Percentiles rank a stretch among this genome's conserved stretches.
phyloP scores from a whole-genome alignment of 2,888 invertebrate genomes.

The Drosophila emarginata region DNA sequence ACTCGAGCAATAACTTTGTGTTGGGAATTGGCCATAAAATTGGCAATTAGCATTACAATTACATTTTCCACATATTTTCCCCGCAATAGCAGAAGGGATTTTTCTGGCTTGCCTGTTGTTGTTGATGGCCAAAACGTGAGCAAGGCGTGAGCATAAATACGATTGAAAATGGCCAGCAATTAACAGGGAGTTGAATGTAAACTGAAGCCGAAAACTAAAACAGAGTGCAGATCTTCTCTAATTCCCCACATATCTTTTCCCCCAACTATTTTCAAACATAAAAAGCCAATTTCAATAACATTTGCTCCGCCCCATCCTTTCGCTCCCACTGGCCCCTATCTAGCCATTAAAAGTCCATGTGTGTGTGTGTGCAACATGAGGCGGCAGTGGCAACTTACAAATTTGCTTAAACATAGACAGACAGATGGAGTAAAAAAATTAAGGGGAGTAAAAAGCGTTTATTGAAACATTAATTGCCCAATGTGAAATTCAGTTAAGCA shows the following conservation, averaged over 20 bases:
- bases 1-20: slow-evolving; percentile 44
- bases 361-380: slow-evolving; percentile 57
- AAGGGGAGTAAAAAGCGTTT: slow-evolving; percentile 52
- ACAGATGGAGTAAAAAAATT: neutral
- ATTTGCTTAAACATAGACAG: neutral
- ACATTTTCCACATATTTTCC: slow-evolving; percentile 52
- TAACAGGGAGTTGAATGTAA: slow-evolving; percentile 38
- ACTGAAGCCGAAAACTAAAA: neutral
- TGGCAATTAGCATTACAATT: slow-evolving; percentile 57
- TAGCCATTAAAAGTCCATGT: slow-evolving; percentile 9
- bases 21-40: slow-evolving; percentile 42
- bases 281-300: slow-evolving; percentile 79
- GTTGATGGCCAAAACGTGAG: slow-evolving; percentile 73
- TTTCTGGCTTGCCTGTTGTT: slow-evolving; percentile 24
- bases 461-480: slow-evolving; percentile 80
- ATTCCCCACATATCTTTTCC: slow-evolving; percentile 17
- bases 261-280: slow-evolving; percentile 68
- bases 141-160: slow-evolving; percentile 74
- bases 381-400: slow-evolving; percentile 49
- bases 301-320: slow-evolving; percentile 36
- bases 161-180: slow-evolving; percentile 74
- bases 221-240: slow-evolving; percentile 11
- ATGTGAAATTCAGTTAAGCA: slow-evolving; percentile 73
- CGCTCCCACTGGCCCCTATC: slow-evolving; percentile 12
- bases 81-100: slow-evolving; percentile 46